Evolutionary conservation across 2,113 vertebrate genomes (phyloP).

Genomic region (Rhabdomys dilectus): DNA sequence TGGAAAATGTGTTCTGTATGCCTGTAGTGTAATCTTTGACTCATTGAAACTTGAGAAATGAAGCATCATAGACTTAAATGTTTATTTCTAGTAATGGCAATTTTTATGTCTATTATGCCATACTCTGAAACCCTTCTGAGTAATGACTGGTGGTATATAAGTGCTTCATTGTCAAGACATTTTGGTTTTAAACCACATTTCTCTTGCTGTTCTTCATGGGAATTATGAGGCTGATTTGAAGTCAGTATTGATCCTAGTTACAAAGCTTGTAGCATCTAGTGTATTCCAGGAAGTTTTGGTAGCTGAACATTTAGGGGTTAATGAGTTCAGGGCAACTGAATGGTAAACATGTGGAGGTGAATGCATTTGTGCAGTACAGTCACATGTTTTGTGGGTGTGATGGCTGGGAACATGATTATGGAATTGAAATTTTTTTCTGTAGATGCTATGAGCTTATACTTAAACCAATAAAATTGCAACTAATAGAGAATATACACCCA

Average conservation of each 20-base stretch:
- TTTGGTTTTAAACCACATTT: not conserved
- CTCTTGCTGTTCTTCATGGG: not conserved
- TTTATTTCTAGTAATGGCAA: not conserved
- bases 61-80: constrained; percentile 16
- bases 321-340: not conserved
- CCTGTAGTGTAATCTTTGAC: not conserved
- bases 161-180: not conserved
- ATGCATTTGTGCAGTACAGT: constrained; percentile 1
- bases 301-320: constrained; percentile 1
- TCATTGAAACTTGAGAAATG: not conserved
- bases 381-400: not conserved
- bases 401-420: not conserved
- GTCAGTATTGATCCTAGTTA: not conserved
- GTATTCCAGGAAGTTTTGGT: not conserved
- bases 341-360: not conserved
- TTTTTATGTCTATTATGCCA: constrained; percentile 9
- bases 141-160: not conserved
- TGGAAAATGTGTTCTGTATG: constrained; percentile 3
- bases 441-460: not conserved
- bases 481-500: not conserved
- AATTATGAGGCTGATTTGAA: constrained; percentile 22
- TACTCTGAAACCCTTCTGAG: not conserved
- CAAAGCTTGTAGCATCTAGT: constrained; percentile 8
- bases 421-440: not conserved
- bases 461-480: not conserved